Evolutionary conservation across 2,797 vertebrate genomes (phyloP), one percentile per base, ranked within the genome.

Genomic region (Phalanger gymnotis): DNA sequence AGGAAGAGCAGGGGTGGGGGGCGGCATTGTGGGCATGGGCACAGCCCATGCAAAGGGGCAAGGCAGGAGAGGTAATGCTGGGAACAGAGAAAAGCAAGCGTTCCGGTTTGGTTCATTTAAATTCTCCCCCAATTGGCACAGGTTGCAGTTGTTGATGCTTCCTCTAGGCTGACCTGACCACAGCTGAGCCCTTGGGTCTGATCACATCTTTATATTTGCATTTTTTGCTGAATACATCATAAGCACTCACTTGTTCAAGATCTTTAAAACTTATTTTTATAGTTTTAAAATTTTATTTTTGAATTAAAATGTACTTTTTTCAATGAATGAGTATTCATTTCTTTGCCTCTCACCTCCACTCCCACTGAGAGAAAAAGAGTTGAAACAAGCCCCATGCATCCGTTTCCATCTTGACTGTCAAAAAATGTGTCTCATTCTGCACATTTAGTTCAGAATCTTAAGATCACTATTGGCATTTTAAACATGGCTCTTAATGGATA

Each of bases 401-500:
- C 40, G 27, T 51, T 87, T 27, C 73, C 22, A 27, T 25, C 40
- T 12, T 87, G 40, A 47, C 40, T 47, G 22, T 28, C 58, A 51
- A 25, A 51, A 87, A 87, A 51, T 81, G n/a, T 81, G 9, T 87
- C 40, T 87, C 22, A 51, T 87, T 47, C 40, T 28, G 25, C 40
- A 27, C 0, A 13, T 91, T 54, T 92, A 91, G 92, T 16, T 90
- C 91, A 31, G 66, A 16, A 2, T 87, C 16, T 93, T 90, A 91
- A 0, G 56, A 53, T 57, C 54, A 92, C 25, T 1, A 30, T 0
- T 90, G 19, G 90, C 3, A 51, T 27, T 93, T 91, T 51, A 53
- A 66, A 89, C 10, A 27, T 94, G 13, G 54, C 52, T 54, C 92
- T 94, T 90, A 56, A 91, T 93, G 91, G 93, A 52, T 54, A 40